These are phyloP conservation scores for Lathamus discolor DNA, from an alignment of 2,113 vertebrate genomes.

Conservation along the genomic window DNA sequence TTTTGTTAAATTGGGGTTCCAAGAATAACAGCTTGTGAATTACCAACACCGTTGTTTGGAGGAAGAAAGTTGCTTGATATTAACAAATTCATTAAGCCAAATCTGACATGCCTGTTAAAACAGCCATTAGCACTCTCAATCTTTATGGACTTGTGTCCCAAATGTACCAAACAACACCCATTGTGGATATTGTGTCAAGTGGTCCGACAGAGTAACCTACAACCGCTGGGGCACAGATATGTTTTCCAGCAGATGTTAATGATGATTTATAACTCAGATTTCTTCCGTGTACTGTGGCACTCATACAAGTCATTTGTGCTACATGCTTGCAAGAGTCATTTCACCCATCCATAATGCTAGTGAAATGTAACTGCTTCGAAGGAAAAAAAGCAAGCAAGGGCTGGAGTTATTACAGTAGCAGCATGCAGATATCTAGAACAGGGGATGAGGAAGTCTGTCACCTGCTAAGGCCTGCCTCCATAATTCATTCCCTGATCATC, in stretches of 20 bases:
- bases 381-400: neutral
- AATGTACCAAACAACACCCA: neutral
- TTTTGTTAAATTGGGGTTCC: conserved; percentile 63
- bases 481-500: neutral
- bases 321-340: conserved; percentile 1
- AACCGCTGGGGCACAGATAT: neutral
- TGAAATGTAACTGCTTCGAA: neutral
- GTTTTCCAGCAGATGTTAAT: conserved; percentile 31
- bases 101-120: conserved; percentile 4
- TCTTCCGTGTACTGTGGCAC: conserved; percentile 30
- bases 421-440: neutral
- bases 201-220: neutral
- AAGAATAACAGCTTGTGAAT: conserved; percentile 70
- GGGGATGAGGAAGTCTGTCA: neutral
- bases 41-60: conserved; percentile 53
- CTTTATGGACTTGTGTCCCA: neutral
- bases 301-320: conserved; percentile 26
- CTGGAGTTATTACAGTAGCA: neutral
- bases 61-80: conserved; percentile 40
- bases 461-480: neutral
- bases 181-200: neutral
- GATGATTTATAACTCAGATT: conserved; percentile 62
- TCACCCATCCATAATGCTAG: neutral
- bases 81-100: conserved; percentile 48
- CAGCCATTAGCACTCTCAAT: neutral